Conservation (phyloP, 2,797 vertebrate species). For the Sibirionetta formosa region DNA sequence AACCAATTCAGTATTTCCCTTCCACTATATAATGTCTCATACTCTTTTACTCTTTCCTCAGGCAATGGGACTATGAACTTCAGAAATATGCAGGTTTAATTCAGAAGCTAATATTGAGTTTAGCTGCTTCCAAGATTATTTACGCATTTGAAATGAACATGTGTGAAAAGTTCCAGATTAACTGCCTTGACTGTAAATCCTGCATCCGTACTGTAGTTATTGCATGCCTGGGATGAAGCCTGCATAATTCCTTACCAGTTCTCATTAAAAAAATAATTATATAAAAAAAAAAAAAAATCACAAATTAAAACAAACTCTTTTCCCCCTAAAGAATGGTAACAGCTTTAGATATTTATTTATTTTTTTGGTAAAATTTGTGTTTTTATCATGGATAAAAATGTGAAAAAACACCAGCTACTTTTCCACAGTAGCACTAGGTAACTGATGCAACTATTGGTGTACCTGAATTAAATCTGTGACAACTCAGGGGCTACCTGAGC, state of each 20-base stretch:
- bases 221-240: neutral
- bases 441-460: neutral
- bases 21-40: neutral
- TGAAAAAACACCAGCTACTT: neutral
- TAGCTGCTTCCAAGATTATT: conserved; percentile 35
- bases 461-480: neutral
- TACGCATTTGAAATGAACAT: conserved; percentile 2
- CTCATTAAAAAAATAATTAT: conserved; percentile 11
- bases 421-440: neutral
- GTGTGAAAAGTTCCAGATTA: conserved; percentile 5
- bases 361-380: neutral
- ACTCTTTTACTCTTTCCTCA: conserved; percentile 10
- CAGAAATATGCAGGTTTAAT: conserved; percentile 13
- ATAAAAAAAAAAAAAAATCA: no score
- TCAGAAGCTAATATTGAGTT: conserved; percentile 6
- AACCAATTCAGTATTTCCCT: neutral
- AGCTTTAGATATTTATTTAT: no score
- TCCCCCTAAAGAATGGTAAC: neutral
- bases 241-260: neutral
- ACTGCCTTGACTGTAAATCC: neutral
- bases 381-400: neutral
- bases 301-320: neutral
- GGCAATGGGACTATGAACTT: neutral
- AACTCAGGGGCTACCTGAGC: neutral
- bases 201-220: neutral